Conservation (phyloP, 2,888 invertebrate genomes). For the Pseudanteris insignis region DNA sequence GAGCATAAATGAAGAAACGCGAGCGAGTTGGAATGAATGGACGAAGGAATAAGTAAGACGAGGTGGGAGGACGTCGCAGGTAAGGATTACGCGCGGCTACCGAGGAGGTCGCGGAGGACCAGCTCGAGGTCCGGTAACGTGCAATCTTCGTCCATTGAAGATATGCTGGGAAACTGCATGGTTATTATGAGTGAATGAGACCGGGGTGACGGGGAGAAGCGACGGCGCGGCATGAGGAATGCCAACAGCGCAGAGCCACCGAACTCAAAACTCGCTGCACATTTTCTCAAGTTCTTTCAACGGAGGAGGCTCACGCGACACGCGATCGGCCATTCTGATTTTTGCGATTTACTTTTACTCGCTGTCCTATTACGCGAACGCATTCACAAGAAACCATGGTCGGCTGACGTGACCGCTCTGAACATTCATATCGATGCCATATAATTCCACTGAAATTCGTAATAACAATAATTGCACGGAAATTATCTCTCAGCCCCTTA, state of each 20-base stretch:
- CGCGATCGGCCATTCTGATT: slow-evolving; percentile 47
- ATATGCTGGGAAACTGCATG: slow-evolving; percentile 66
- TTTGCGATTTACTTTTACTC: slow-evolving; percentile 14
- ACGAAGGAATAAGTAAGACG: slow-evolving; percentile 35
- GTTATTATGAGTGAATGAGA: slow-evolving; percentile 65
- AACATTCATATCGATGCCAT: no score
- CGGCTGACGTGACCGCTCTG: no score
- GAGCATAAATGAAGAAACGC: no score
- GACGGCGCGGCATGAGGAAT: no score
- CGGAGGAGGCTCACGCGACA: slow-evolving; percentile 54
- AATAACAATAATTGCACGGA: no score
- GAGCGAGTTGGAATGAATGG: no score
- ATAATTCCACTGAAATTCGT: no score
- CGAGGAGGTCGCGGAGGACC: slow-evolving; percentile 51
- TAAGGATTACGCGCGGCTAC: slow-evolving; percentile 40
- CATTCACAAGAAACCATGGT: no score
- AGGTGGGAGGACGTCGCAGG: slow-evolving; percentile 44
- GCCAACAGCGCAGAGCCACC: slow-evolving; percentile 53
- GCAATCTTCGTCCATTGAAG: slow-evolving; percentile 67
- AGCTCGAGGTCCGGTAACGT: slow-evolving; percentile 62
- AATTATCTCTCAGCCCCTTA: no score
- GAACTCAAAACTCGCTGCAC: slow-evolving; percentile 51
- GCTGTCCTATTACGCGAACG: no score
- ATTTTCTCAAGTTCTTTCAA: slow-evolving; percentile 45
- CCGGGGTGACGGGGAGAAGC: slow-evolving; percentile 52